A percentile compares a stretch with the other conserved stretches of the same genome.
phyloP scores from a whole-genome alignment of 30 jellyfish, hydroid and myxozoan genomes.

The Turritopsis dohrnii region DNA sequence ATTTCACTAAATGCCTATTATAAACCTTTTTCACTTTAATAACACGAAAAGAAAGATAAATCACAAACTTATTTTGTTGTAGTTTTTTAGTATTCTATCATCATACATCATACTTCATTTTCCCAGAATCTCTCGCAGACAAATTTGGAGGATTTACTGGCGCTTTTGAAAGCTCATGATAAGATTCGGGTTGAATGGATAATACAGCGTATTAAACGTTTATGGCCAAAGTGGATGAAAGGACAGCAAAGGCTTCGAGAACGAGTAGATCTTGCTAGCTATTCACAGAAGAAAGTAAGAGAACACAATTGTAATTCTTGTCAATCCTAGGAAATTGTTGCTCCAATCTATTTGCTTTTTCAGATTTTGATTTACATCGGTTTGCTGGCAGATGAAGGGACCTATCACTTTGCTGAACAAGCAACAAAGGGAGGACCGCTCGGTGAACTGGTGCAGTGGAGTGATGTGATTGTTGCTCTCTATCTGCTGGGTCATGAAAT shows the following conservation, averaged over 20 bases:
- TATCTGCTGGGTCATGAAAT: conserved; percentile 89
- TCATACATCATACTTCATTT: too few relatives aligned
- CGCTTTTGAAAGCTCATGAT: conserved; percentile 28
- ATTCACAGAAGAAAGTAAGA: conserved; percentile 53
- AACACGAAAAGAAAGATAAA: too few relatives aligned
- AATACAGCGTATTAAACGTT: conserved; percentile 38
- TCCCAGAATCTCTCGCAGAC: conserved; percentile 41
- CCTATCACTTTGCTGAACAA: conserved; percentile 60
- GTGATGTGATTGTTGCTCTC: conserved; percentile 64
- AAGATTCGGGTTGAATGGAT: conserved; percentile 48
- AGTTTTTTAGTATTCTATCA: too few relatives aligned
- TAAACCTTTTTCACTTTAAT: neutral
- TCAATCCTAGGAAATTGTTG: neutral
- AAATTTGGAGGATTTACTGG: conserved; percentile 43
- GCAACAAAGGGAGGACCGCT: conserved; percentile 93
- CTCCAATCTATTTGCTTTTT: neutral
- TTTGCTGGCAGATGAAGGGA: conserved; percentile 79
- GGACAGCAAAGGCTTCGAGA: conserved; percentile 38
- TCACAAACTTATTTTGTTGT: neutral
- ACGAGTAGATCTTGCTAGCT: conserved; percentile 39
- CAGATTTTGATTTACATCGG: conserved; percentile 85
- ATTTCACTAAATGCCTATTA: too few relatives aligned
- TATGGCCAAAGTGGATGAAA: conserved; percentile 65
- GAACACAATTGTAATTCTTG: neutral
- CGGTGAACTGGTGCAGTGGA: conserved; percentile 97